Conservation (phyloP, 2,113 vertebrate species). For the Oriolus oriolus region DNA sequence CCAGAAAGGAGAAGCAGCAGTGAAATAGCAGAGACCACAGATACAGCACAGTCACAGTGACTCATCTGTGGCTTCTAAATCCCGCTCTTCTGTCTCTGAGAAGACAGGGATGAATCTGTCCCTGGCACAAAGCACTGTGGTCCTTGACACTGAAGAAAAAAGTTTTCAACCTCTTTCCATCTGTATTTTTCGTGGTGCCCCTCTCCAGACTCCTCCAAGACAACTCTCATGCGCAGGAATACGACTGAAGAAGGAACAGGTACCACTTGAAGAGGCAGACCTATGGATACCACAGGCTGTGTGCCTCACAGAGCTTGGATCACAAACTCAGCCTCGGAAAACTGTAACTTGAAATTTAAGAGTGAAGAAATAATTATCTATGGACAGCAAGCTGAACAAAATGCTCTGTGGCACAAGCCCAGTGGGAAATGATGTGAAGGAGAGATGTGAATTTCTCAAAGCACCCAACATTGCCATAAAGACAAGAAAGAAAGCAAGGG, state of each 20-base stretch:
- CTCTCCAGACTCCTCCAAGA: neutral
- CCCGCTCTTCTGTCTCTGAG: neutral
- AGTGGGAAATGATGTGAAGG: neutral
- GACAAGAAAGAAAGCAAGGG: neutral
- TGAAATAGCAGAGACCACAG: neutral
- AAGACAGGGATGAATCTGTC: neutral
- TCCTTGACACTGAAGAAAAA: neutral
- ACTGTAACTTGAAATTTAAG: neutral
- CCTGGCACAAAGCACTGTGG: neutral
- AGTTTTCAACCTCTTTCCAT: neutral
- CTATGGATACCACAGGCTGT: rapidly evolving
- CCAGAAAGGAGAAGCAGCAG: neutral
- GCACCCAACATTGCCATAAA: neutral
- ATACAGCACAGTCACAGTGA: neutral
- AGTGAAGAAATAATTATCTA: neutral
- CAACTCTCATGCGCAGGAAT: neutral
- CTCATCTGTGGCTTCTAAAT: neutral
- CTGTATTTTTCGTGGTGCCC: neutral
- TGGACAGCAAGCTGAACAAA: neutral
- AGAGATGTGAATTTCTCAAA: neutral
- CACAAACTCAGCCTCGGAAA: neutral
- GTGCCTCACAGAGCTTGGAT: neutral
- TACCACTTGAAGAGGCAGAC: neutral
- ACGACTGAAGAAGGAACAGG: neutral
- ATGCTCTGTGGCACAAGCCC: neutral